Percentiles rank a stretch among this genome's conserved stretches.
Conservation (phyloP, 2,888 invertebrate genomes). For the Cephus pygmeus region DNA sequence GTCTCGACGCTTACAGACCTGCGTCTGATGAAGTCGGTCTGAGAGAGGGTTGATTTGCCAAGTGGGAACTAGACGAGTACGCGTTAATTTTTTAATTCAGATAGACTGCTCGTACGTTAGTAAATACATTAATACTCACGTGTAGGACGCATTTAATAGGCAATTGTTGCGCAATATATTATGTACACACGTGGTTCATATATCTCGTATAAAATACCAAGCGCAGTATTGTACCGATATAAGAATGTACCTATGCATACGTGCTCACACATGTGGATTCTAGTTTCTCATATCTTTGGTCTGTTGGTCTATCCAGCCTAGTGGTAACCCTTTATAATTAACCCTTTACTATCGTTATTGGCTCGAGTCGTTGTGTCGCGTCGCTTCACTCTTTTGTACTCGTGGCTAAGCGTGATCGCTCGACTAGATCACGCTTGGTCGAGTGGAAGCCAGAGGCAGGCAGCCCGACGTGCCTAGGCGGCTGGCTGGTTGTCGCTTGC, state of each 20-base stretch:
- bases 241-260: not conserved
- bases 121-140: not conserved
- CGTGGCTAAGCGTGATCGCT: constrained; percentile 42
- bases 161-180: not conserved
- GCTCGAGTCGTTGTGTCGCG: constrained; percentile 20
- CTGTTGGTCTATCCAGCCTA: constrained; percentile 2
- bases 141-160: not conserved
- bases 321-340: constrained; percentile 53
- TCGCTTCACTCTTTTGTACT: constrained; percentile 41
- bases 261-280: not conserved
- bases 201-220: not conserved
- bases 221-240: not conserved
- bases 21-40: not conserved
- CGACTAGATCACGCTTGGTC: constrained; percentile 54
- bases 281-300: not conserved
- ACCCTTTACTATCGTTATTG: constrained; percentile 42
- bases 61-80: not conserved
- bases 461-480: constrained; percentile 7
- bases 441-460: constrained; percentile 46
- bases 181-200: not conserved
- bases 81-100: not conserved
- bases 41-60: not conserved
- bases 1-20: not conserved
- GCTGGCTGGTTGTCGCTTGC: constrained; percentile 10
- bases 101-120: not conserved